Percentiles rank a stretch among this genome's conserved stretches.
Conservation (phyloP, 2,888 invertebrate species). For the Ophion slaviceki region DNA sequence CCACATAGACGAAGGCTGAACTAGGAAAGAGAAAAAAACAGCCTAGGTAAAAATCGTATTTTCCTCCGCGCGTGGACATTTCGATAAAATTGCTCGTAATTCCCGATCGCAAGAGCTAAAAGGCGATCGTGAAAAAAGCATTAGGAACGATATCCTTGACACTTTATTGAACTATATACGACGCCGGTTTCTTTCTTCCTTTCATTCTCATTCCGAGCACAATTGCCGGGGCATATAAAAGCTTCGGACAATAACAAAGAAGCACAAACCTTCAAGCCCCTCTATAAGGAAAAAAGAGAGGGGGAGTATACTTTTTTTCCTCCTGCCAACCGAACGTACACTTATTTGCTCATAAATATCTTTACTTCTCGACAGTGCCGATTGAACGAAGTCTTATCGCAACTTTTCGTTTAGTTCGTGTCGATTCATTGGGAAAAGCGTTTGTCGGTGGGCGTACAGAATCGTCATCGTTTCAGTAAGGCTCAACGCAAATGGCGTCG, state of each 20-base stretch:
- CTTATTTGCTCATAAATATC: constrained; percentile 45
- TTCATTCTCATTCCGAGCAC: constrained; percentile 27
- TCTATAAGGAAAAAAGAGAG: neutral
- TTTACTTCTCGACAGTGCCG: constrained; percentile 39
- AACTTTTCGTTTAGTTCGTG: constrained; percentile 32
- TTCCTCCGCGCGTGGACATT: constrained; percentile 35
- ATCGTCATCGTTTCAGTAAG: constrained; percentile 13
- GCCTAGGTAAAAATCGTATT: neutral
- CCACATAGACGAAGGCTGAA: neutral
- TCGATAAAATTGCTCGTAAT: constrained; percentile 43
- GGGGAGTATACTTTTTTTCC: constrained; percentile 8
- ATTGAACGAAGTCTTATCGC: constrained; percentile 17
- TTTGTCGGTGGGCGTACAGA: neutral
- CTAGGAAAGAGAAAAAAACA: neutral
- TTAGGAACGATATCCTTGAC: neutral
- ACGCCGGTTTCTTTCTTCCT: constrained; percentile 12
- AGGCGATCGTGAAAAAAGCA: constrained; percentile 2
- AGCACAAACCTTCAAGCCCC: constrained; percentile 4
- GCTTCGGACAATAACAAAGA: constrained; percentile 22
- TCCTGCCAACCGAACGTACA: constrained; percentile 6
- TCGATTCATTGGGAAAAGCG: constrained; percentile 16
- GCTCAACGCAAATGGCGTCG: constrained; percentile 1
- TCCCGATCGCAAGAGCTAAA: constrained; percentile 21
- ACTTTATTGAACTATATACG: constrained; percentile 16
- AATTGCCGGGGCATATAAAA: constrained; percentile 35